These are phyloP conservation scores for Lemur catta DNA, from an alignment of 2,797 vertebrate species.

Conservation along the genomic window DNA sequence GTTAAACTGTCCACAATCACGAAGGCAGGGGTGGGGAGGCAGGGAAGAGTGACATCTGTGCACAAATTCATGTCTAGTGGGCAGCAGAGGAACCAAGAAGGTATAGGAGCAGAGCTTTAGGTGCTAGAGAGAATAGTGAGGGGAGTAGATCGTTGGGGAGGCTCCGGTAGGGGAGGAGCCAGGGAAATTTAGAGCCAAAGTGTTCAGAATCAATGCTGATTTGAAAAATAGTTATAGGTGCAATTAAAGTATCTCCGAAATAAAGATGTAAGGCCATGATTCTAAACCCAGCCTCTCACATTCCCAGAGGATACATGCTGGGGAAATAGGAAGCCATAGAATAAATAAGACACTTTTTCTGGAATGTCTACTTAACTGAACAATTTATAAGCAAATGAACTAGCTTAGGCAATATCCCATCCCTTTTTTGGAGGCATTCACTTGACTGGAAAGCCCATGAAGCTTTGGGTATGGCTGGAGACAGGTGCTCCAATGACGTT, in stretches of 20 bases:
- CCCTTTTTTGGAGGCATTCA: not conserved
- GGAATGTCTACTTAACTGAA: constrained; percentile 26
- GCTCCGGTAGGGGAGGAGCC: not conserved
- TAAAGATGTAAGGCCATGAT: not conserved
- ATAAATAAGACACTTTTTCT: not conserved
- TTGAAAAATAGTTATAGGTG: constrained; percentile 6
- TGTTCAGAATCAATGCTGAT: not conserved
- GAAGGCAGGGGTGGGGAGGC: not conserved
- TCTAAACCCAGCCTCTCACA: not conserved
- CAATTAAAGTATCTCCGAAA: not conserved
- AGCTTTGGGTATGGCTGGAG: not conserved
- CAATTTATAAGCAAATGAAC: constrained; percentile 1
- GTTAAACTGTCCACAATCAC: not conserved
- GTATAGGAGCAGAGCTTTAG: not conserved
- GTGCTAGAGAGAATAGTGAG: too few species aligned
- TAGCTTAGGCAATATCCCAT: not conserved
- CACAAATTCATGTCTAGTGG: not conserved
- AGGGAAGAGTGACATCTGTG: not conserved
- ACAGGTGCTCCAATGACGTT: not conserved
- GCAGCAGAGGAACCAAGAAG: not conserved
- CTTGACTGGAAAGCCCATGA: not conserved
- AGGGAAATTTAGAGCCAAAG: not conserved
- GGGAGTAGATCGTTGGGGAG: not conserved
- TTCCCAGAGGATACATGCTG: not conserved
- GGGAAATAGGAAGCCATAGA: not conserved